Percentiles rank a stretch among this genome's conserved stretches.
Evolutionary conservation across 2,888 invertebrate genomes (phyloP).

Genomic region (Sminthurinus aureus): DNA sequence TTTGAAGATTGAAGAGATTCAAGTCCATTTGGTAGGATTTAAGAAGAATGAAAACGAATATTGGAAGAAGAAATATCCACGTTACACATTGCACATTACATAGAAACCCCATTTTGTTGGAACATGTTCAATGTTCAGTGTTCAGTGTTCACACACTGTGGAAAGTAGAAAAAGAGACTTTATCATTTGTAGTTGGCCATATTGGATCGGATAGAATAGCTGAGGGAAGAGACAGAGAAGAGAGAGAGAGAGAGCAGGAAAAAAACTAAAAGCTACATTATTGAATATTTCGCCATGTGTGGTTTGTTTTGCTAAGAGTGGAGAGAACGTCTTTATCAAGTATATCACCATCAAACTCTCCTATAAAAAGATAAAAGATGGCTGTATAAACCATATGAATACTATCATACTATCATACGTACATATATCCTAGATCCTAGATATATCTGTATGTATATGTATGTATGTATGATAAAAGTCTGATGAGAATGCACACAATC

Average conservation of each 20-base stretch:
- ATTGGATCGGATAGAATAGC: neutral
- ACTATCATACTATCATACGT: neutral
- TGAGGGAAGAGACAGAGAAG: neutral
- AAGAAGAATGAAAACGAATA: no score
- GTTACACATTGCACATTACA: no score
- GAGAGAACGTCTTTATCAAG: constrained; percentile 29
- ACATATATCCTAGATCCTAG: neutral
- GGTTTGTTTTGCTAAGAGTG: constrained; percentile 56
- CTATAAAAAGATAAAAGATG: no score
- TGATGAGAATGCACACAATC: constrained; percentile 5
- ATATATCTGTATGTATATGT: neutral
- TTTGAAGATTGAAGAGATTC: no score
- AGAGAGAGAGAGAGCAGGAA: neutral
- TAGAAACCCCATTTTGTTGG: neutral
- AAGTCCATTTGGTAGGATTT: no score
- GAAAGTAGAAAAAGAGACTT: neutral
- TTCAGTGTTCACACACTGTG: neutral
- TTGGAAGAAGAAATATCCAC: no score
- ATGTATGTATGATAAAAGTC: constrained; percentile 8
- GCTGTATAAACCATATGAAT: neutral
- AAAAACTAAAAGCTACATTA: constrained; percentile 21
- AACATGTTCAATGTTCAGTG: neutral
- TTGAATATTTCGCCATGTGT: constrained; percentile 58
- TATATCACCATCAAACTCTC: neutral
- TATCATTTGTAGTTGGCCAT: neutral